Conservation (phyloP, 2,888 invertebrate genomes). For the Criorhina ranunculi region DNA sequence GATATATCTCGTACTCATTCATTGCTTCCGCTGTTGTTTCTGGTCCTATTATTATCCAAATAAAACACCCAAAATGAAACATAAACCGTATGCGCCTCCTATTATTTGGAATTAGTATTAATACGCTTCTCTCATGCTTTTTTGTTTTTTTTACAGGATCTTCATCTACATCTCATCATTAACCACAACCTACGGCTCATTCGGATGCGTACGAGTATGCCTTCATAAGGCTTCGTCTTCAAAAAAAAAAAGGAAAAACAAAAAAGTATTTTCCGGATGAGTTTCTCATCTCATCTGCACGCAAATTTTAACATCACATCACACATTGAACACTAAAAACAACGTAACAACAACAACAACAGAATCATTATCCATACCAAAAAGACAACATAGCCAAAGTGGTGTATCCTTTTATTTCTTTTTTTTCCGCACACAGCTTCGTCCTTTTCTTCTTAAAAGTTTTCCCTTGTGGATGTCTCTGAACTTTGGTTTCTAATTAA, state of each 20-base stretch:
- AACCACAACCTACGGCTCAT: conserved; percentile 29
- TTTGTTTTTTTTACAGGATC: conserved; percentile 61
- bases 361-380: conserved; percentile 14
- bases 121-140: conserved; percentile 45
- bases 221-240: conserved; percentile 12
- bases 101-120: conserved; percentile 50
- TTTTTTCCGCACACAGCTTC: not conserved
- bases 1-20: conserved; percentile 16
- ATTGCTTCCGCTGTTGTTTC: not conserved
- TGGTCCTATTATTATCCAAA: conserved; percentile 19
- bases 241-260: conserved; percentile 9
- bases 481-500: conserved; percentile 50
- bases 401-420: not conserved
- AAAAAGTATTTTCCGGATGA: conserved; percentile 53
- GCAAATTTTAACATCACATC: conserved; percentile 48
- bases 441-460: not conserved
- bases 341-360: conserved; percentile 5
- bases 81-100: conserved; percentile 28
- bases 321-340: conserved; percentile 1
- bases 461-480: conserved; percentile 12
- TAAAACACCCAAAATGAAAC: conserved; percentile 38
- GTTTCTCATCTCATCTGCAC: conserved; percentile 61
- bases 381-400: conserved; percentile 3
- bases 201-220: conserved; percentile 15
- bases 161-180: conserved; percentile 61